These are phyloP conservation scores for Hirtodrosophila alboralis DNA, from an alignment of 2,888 invertebrate genomes.

Conservation along the genomic window DNA sequence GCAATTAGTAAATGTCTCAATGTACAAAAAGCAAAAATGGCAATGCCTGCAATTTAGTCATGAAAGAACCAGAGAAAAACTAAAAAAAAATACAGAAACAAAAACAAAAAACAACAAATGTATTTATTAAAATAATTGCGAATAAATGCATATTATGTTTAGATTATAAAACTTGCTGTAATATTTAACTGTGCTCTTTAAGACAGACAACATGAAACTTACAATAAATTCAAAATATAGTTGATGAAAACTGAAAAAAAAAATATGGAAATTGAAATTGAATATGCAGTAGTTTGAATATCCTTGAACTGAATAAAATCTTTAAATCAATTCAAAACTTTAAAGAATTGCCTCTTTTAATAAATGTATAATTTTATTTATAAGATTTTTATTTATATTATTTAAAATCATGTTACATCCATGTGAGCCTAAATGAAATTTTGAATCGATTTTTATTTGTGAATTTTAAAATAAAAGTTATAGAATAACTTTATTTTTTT, in stretches of 20 bases:
- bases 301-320: no score
- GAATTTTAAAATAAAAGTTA: no score
- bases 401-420: no score
- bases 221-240: slow-evolving; percentile 70
- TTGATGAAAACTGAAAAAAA: slow-evolving; percentile 44
- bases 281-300: no score
- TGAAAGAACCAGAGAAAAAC: slow-evolving; percentile 39
- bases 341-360: no score
- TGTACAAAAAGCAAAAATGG: slow-evolving; percentile 66
- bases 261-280: no score
- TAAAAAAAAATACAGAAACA: slow-evolving; percentile 2
- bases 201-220: slow-evolving; percentile 51
- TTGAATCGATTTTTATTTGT: no score
- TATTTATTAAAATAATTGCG: slow-evolving; percentile 38
- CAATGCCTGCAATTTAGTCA: slow-evolving; percentile 41
- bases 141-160: slow-evolving; percentile 40
- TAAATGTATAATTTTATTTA: no score
- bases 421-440: no score
- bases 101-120: slow-evolving; percentile 31
- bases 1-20: slow-evolving; percentile 70
- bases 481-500: no score
- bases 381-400: no score
- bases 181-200: slow-evolving; percentile 70
- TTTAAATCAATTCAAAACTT: no score
- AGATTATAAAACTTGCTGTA: slow-evolving; percentile 66